Conservation (phyloP, 2,888 invertebrate genomes). For the Linnaemya tessellans region DNA sequence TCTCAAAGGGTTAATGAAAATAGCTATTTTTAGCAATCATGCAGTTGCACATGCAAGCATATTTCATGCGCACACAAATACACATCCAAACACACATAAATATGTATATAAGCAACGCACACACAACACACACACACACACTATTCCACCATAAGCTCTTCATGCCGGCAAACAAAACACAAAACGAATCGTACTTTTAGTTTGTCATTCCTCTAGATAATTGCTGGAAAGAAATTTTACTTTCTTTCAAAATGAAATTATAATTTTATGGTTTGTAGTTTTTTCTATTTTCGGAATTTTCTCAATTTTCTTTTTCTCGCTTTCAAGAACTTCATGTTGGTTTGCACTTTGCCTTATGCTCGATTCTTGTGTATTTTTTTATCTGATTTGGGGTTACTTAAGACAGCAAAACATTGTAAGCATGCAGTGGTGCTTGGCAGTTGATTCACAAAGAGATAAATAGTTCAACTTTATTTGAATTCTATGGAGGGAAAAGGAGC, state of each 20-base stretch:
- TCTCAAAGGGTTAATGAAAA: slow-evolving; percentile 5
- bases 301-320: neutral
- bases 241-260: slow-evolving; percentile 36
- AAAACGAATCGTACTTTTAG: neutral
- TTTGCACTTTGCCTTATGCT: neutral
- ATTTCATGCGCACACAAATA: neutral
- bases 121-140: neutral
- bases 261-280: slow-evolving; percentile 39
- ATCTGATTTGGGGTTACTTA: slow-evolving; percentile 24
- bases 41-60: slow-evolving; percentile 44
- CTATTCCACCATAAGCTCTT: neutral
- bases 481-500: neutral
- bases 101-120: neutral
- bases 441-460: slow-evolving; percentile 24
- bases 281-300: neutral
- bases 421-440: slow-evolving; percentile 39
- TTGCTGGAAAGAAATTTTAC: slow-evolving; percentile 45
- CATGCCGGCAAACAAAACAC: neutral
- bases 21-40: slow-evolving; percentile 22
- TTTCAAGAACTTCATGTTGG: slow-evolving; percentile 1
- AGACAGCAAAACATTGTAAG: slow-evolving; percentile 32
- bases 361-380: neutral
- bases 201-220: slow-evolving; percentile 52
- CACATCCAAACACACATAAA: neutral
- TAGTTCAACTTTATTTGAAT: neutral